phyloP scores from a whole-genome alignment of 2,797 vertebrate genomes.

The Malurus leucopterus region DNA sequence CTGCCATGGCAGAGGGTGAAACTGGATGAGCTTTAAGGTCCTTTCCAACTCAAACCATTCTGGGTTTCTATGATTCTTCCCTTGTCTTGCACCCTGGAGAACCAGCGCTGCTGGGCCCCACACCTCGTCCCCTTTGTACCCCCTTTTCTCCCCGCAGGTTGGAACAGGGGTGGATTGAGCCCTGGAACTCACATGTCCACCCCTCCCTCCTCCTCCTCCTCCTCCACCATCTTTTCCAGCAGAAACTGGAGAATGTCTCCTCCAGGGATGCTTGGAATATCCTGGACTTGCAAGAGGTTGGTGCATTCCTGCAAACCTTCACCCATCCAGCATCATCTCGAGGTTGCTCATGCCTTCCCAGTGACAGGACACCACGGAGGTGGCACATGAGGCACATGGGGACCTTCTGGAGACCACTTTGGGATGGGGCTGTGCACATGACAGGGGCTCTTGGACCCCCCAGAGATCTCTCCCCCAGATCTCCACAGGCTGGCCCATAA shows the following conservation, averaged over 20 bases:
- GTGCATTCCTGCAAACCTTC: not conserved
- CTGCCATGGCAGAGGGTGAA: not conserved
- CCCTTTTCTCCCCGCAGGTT: not conserved
- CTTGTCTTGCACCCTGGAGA: no score
- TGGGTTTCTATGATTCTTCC: not conserved
- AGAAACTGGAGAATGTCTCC: not conserved
- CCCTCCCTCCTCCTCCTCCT: not conserved
- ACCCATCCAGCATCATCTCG: not conserved
- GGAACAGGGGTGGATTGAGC: not conserved
- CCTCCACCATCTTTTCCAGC: not conserved
- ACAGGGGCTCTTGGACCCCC: not conserved
- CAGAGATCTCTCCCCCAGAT: not conserved
- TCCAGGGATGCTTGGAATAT: not conserved
- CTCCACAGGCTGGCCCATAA: not conserved
- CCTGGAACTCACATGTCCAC: rapidly evolving
- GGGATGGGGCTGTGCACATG: rapidly evolving
- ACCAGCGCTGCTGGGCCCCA: not conserved
- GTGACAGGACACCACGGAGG: rapidly evolving
- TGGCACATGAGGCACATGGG: not conserved
- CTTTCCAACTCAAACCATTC: not conserved
- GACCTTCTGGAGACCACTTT: not conserved
- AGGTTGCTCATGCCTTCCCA: not conserved
- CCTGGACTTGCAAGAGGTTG: not conserved
- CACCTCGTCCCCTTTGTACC: not conserved
- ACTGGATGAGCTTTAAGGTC: rapidly evolving